Evolutionary conservation across 92 coral and sea anemone species (phyloP).

Genomic region (Porites evermanni): DNA sequence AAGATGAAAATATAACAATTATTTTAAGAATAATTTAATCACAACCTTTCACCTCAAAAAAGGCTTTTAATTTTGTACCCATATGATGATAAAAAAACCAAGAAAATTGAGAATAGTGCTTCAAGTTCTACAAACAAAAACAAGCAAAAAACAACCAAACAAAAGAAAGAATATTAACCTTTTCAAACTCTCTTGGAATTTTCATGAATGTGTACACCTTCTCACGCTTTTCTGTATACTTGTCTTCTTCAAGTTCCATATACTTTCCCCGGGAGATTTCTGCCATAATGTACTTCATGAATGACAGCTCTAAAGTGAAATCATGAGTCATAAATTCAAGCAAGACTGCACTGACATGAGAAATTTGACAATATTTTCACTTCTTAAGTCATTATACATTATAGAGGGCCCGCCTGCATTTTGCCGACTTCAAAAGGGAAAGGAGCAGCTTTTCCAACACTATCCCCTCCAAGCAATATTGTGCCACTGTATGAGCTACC

Average conservation of each 20-base stretch:
- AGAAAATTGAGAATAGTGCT: background rate
- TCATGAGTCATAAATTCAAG: background rate
- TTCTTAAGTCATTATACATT: background rate
- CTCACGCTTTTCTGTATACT: constrained; percentile 87
- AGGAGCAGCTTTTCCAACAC: too few relatives aligned
- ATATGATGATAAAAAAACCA: too few relatives aligned
- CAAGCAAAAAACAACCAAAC: background rate
- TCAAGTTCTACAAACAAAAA: background rate
- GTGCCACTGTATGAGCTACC: too few relatives aligned
- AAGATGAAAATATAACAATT: too few relatives aligned
- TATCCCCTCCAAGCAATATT: too few relatives aligned
- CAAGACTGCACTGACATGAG: background rate
- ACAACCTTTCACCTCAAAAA: too few relatives aligned
- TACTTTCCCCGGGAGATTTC: constrained; percentile 90
- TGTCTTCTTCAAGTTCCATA: constrained; percentile 93
- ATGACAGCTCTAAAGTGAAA: constrained; percentile 71
- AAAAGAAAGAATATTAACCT: constrained; percentile 51
- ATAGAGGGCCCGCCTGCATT: too few relatives aligned
- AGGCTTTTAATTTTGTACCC: too few relatives aligned
- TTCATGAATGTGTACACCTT: constrained; percentile 94
- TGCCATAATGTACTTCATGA: constrained; percentile 82
- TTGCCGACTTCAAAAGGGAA: too few relatives aligned
- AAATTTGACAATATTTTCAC: background rate
- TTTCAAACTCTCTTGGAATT: constrained; percentile 96
- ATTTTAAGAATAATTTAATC: too few relatives aligned